A percentile compares a stretch with the other conserved stretches of the same genome.
Conservation (phyloP, 2,113 vertebrate genomes). For the Callocephalon fimbriatum region DNA sequence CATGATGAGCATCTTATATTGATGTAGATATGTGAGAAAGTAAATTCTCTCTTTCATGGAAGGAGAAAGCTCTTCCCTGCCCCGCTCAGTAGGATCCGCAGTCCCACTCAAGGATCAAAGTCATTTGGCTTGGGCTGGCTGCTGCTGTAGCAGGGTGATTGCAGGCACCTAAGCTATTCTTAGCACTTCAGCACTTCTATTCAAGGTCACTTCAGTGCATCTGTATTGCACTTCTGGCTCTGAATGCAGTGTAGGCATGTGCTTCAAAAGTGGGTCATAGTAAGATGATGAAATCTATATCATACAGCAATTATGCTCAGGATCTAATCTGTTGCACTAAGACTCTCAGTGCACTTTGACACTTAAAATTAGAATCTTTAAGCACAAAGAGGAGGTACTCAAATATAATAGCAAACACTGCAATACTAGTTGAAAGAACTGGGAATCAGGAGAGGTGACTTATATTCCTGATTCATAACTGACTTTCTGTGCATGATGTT, state of each 20-base stretch:
- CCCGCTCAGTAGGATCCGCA: not conserved
- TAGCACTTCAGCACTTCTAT: not conserved
- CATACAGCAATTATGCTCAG: not conserved
- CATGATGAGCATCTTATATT: not conserved
- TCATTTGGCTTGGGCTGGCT: not conserved
- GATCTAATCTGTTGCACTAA: slow-evolving; percentile 6
- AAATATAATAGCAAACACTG: not conserved
- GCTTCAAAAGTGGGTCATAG: slow-evolving; percentile 20
- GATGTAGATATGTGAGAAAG: not conserved
- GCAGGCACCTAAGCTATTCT: slow-evolving; percentile 1
- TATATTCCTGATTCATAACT: not conserved
- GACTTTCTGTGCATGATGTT: not conserved
- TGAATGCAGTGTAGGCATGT: not conserved
- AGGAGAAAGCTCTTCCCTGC: not conserved
- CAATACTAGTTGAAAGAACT: not conserved
- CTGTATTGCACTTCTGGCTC: not conserved
- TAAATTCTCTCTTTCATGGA: not conserved
- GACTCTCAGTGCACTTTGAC: not conserved
- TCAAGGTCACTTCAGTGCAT: not conserved
- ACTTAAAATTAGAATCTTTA: not conserved
- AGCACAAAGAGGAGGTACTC: not conserved
- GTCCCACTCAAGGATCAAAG: not conserved
- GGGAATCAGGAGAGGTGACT: not conserved
- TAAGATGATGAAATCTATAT: slow-evolving; percentile 28
- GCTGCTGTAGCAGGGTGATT: not conserved